Evolutionary conservation across 92 coral and sea anemone genomes (phyloP), one percentile per base, ranked within the genome.

Genomic region (Scolanthus callimorphus): DNA sequence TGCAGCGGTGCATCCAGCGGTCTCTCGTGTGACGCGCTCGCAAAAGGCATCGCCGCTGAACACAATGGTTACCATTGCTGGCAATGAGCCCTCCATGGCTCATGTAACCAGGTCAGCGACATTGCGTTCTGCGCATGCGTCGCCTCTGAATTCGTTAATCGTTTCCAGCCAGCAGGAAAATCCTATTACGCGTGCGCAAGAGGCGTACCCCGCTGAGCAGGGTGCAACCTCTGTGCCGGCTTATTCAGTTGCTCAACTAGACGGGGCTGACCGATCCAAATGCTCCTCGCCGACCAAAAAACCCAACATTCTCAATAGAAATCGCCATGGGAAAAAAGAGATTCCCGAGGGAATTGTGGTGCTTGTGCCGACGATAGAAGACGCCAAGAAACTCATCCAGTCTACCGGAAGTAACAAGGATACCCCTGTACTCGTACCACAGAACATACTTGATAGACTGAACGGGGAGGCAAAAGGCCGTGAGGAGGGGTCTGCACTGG

Each of bases 321-420:
- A 70, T 17, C 85, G 76, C 15, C 64, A 60, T 12, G 72, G 64
- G 3, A 81, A 83, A 34, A 70, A 68, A 60, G 81, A 74, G 63
- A 64, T 88, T 41, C 96, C 96, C 2, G 86, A 88, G 27, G 90
- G 96, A 25, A 75, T 88, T 20, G 90, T 88, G n/a, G 90, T 88
- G 6, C 79, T 88, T 30, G 96, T 88, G n/a, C 96, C 96, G 2
- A 88, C 96, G 0, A 66, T 88, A n/a, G 96, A 83, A 65, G 96
- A 83, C 27, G 96, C 96, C 15, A 83, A 83, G 34, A 82, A 84
- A 24, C 76, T 88, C 11, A 83, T 83, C 48, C 77, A 90, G 31
- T 83, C 96, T 24, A 62, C 96, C 12, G 90, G 96, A 10, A 82
- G 68, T 12, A 70, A 59, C 21, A 76, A 68, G 29, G 74, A 62